Evolutionary conservation across 37 sponge, comb jelly and placozoan genomes (phyloP), one percentile per base, ranked within the genome.

Genomic region (Aplysina aerophoba): DNA sequence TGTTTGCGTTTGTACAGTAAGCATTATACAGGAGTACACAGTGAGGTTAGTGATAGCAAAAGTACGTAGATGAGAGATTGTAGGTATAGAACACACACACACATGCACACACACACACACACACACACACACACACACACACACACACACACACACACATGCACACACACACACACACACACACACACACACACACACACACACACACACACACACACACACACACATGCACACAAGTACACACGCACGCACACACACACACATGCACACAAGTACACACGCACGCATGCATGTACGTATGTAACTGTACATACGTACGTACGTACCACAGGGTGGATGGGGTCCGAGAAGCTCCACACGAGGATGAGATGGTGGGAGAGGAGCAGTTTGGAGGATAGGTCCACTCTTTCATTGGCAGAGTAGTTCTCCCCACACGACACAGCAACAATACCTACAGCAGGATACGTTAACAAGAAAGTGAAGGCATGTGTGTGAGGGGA

Each of bases 311-410:
- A 19, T 15, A 19, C 17, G 59, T 58, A 58, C 17, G 59, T 12
- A 31, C 78, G 15, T 64, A 92, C 93, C 90, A 81, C 90, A 12
- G 97, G 97, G 55, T 96, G 97, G 24, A 98, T 98, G 55, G 99
- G 99, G 80, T 98, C 99, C 59, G 94, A 86, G 80, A 98, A 98
- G 40, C 97, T 95, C 99, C 99, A 98, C 37, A 98, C 89, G 25
- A 98, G 91, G 61, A 98, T 85, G 33, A 96, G 90, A 22, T 93
- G 93, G 5, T 66, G 87, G 12, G 86, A 73, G 67, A 83, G 58
- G 39, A 91, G 65, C 58, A 93, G 81, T 12, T 73, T 71, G 34
- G 90, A 84, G 34, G 90, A 93, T n/a, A 91, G 89, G 25, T 98
- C 95, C 6, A 98, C 82, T 40, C 99, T 89, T 54, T 96, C 97